Conservation (phyloP, 2,888 invertebrate species). For the Plagodis pulveraria region DNA sequence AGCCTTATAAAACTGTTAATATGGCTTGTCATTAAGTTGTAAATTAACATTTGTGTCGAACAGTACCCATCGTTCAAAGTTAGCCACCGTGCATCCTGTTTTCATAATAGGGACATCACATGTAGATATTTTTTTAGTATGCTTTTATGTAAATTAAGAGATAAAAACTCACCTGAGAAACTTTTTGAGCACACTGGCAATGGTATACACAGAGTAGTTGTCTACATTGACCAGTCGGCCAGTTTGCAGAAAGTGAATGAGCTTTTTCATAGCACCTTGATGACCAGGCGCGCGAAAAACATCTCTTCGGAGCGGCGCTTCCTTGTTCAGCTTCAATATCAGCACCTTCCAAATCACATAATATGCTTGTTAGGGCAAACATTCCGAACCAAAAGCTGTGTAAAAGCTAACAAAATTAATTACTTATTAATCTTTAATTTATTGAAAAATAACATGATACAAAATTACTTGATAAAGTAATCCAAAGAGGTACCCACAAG, state of each 20-base stretch:
- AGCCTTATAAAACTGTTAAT: too few relatives aligned
- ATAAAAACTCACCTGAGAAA: slow-evolving; percentile 88
- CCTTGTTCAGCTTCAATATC: slow-evolving; percentile 96
- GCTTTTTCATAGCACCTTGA: slow-evolving; percentile 97
- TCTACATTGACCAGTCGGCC: slow-evolving; percentile 96
- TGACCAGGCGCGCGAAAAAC: slow-evolving; percentile 98
- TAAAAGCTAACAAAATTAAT: background rate
- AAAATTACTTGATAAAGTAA: background rate
- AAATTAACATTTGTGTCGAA: too few relatives aligned
- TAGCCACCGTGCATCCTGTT: too few relatives aligned
- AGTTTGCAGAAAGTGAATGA: slow-evolving; percentile 95
- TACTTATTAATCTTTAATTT: background rate
- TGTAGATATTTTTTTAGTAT: too few relatives aligned
- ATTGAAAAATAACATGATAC: slow-evolving; percentile 1
- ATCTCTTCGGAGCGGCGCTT: slow-evolving; percentile 96
- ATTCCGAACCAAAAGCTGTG: background rate
- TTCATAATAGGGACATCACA: too few relatives aligned
- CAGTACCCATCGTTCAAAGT: too few relatives aligned
- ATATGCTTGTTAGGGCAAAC: background rate
- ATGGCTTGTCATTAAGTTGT: too few relatives aligned
- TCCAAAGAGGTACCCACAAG: slow-evolving; percentile 86
- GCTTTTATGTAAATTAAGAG: background rate
- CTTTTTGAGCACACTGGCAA: slow-evolving; percentile 99
- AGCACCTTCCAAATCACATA: slow-evolving; percentile 86
- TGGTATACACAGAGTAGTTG: slow-evolving; percentile 98